Base-by-base conservation (phyloP, 2,113 vertebrate genomes). In the Actenoides lindsayi region DNA sequence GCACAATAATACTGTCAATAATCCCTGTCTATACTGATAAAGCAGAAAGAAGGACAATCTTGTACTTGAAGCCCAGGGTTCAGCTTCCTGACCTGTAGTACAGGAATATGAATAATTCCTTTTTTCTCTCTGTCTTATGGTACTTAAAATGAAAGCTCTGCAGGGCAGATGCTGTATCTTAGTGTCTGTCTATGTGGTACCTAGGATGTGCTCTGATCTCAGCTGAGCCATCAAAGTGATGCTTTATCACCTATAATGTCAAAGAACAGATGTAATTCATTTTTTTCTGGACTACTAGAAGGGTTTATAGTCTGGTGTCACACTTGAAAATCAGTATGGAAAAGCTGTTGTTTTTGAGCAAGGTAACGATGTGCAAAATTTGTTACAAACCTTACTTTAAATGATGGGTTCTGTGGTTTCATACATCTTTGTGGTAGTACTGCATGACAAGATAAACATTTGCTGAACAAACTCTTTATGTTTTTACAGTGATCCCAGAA, bases 191-290 rank as follows among this genome's bases (percentile, higher is more conserved):
- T 92, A 10, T 92, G 80, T 87, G 83, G 92, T 95, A 93, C 96
- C 83, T 44, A 87, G 86, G 73, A 95, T 69, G 81, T 78, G 62
- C 92, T 96, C 44, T 92, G 91, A 96, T 96, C 95, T 96, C 93
- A 90, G 70, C 87, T 95, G 92, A 94, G 94, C 92, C 90, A 96
- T 96, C 94, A 95, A 96, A 96, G 94, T 41, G 88, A 56, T 93
- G 90, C 80, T 96, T 94, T 96, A 95, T 96, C 94, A 97, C 88
- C 96, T 94, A 77, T 93, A 94, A 95, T 91, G 92, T 95, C 96
- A 91, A 79, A 95, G 92, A 96, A 96, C 92, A 96, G 96, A 93
- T 95, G 96, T 93, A 95, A 78, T 83, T 93, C 73, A 54, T 21
- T 80, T 89, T 95, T 87, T 96, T 75, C 73, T 59, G 81, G 78